phyloP scores from a whole-genome alignment of 1,140 invertebrate species.

The Drosophila equinoxialis region DNA sequence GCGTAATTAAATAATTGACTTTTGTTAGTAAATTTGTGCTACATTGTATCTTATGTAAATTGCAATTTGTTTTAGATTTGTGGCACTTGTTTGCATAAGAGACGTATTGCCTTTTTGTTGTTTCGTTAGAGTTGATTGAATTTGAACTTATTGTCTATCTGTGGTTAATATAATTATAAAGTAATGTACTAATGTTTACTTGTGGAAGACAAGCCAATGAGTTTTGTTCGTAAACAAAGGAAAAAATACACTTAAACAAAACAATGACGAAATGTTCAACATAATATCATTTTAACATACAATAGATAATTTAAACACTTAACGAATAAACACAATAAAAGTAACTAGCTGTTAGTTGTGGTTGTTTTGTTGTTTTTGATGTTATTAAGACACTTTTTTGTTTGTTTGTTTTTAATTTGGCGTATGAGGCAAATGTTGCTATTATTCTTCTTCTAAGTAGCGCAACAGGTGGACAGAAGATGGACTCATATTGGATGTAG shows the following conservation, averaged over 20 bases:
- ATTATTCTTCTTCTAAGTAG: slow-evolving; percentile 24
- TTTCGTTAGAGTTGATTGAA: background rate
- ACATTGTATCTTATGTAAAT: slow-evolving; percentile 37
- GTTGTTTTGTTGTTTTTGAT: slow-evolving; percentile 35
- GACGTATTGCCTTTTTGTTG: slow-evolving; percentile 39
- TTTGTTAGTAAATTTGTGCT: slow-evolving; percentile 49
- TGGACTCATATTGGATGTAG: slow-evolving; percentile 32
- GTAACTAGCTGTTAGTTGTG: slow-evolving; percentile 24
- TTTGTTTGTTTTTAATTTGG: slow-evolving; percentile 53
- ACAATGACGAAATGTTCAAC: slow-evolving; percentile 75
- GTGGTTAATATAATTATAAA: slow-evolving; percentile 19
- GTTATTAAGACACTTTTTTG: slow-evolving; percentile 67
- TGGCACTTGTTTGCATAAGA: slow-evolving; percentile 76
- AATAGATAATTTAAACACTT: slow-evolving; percentile 56
- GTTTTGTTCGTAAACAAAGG: slow-evolving; percentile 40
- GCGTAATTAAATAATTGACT: slow-evolving; percentile 53
- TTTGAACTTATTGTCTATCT: slow-evolving; percentile 17
- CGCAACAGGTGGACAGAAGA: slow-evolving; percentile 20
- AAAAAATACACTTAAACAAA: slow-evolving; percentile 43
- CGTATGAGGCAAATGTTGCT: slow-evolving; percentile 58
- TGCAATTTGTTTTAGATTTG: slow-evolving; percentile 48
- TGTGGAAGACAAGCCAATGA: slow-evolving; percentile 69
- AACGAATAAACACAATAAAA: slow-evolving; percentile 46
- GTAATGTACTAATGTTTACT: slow-evolving; percentile 36
- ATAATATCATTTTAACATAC: slow-evolving; percentile 70